Conservation (phyloP, 2,797 vertebrate genomes). For the Kryptopterus vitreolus region DNA sequence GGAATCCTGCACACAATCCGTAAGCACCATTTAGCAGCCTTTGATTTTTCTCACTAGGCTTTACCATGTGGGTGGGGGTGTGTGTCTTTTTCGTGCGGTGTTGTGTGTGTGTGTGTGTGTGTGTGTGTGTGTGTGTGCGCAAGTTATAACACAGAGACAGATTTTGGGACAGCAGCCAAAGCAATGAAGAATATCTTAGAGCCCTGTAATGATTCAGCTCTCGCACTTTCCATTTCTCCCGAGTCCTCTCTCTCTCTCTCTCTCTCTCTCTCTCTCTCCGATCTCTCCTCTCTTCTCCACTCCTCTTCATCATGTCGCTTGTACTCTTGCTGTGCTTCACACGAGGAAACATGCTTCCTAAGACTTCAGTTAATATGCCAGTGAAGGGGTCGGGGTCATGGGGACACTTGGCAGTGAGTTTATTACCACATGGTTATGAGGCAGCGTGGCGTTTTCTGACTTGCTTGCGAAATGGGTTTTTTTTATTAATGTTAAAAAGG, state of each 20-base stretch:
- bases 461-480: neutral
- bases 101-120: constrained; percentile 25
- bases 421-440: neutral
- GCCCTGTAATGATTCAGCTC: constrained; percentile 46
- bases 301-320: constrained; percentile 9
- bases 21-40: constrained; percentile 53
- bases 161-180: constrained; percentile 45
- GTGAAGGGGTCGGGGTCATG: neutral
- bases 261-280: neutral
- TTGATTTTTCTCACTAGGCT: constrained; percentile 58
- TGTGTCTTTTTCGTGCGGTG: neutral
- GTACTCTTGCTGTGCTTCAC: neutral
- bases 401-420: neutral
- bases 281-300: too few species aligned
- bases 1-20: constrained; percentile 27
- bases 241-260: neutral
- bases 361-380: neutral
- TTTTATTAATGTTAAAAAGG: too few species aligned
- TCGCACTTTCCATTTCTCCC: constrained; percentile 1
- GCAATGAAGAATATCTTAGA: constrained; percentile 38
- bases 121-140: constrained; percentile 29
- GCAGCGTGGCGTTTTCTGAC: neutral
- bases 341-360: neutral
- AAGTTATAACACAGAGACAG: constrained; percentile 30
- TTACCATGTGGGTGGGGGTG: constrained; percentile 46